These are phyloP conservation scores for Aspidapion aeneum DNA, from an alignment of 2,888 invertebrate genomes.

Conservation along the genomic window DNA sequence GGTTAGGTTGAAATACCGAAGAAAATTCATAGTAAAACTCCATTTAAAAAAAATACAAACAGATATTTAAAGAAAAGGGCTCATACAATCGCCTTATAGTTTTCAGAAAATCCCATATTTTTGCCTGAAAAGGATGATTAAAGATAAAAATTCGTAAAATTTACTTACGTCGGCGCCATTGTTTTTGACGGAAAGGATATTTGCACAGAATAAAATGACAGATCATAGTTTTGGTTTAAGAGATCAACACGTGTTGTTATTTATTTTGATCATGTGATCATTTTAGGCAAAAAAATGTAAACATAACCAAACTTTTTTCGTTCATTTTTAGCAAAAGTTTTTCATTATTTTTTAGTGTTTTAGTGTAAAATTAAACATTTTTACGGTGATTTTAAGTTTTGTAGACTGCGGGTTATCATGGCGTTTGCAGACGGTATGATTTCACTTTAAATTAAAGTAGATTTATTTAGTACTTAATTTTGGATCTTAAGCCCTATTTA, in stretches of 20 bases:
- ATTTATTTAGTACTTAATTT: too few relatives aligned
- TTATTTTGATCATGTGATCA: too few relatives aligned
- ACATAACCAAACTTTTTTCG: background rate
- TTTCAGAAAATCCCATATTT: background rate
- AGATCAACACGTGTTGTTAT: background rate
- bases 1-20: background rate
- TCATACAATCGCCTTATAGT: background rate
- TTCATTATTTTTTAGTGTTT: too few relatives aligned
- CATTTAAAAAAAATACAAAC: background rate
- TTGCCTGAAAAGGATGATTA: slow-evolving; percentile 28
- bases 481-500: too few relatives aligned
- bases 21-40: background rate
- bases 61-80: background rate
- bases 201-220: background rate
- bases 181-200: slow-evolving; percentile 1
- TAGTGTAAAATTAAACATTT: background rate
- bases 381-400: background rate
- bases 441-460: too few relatives aligned
- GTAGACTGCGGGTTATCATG: background rate
- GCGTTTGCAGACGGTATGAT: background rate
- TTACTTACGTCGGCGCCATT: slow-evolving; percentile 44
- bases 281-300: too few relatives aligned
- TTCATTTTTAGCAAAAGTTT: background rate
- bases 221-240: background rate
- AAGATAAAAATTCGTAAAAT: slow-evolving; percentile 29